These are phyloP conservation scores for Budorcas taxicolor DNA, from an alignment of 2,113 vertebrate species.

Conservation along the genomic window DNA sequence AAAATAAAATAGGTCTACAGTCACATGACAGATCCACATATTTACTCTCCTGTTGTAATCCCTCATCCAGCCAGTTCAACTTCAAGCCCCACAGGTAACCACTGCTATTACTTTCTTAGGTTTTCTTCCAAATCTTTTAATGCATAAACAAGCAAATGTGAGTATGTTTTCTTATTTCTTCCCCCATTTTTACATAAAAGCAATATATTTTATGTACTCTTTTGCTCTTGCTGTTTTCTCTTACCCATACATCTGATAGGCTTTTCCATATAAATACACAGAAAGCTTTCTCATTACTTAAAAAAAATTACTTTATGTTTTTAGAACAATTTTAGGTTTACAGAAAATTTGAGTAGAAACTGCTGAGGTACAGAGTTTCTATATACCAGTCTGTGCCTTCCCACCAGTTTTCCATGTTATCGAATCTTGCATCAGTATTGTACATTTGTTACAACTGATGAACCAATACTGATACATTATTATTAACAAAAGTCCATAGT, in stretches of 20 bases:
- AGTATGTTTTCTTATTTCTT: background rate
- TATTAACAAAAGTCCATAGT: background rate
- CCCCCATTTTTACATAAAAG: background rate
- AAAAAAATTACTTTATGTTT: background rate
- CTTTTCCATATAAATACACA: background rate
- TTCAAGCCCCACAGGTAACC: background rate
- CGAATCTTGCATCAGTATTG: background rate
- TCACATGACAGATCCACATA: background rate
- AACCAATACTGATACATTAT: background rate
- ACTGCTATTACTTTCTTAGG: background rate
- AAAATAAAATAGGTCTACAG: background rate
- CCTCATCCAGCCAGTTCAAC: background rate
- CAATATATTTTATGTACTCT: background rate
- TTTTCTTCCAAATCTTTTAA: background rate
- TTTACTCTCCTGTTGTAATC: background rate
- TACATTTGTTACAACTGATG: background rate
- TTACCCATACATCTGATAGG: background rate
- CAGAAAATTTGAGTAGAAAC: background rate
- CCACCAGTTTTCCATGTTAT: background rate
- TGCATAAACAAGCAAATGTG: background rate
- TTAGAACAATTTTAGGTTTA: background rate
- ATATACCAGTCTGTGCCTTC: rapidly evolving
- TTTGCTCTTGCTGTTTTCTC: background rate
- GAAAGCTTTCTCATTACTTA: background rate
- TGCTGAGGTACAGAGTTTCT: background rate